Evolutionary conservation across 1,140 invertebrate genomes (phyloP), one percentile per base, ranked within the genome.

Genomic region (Lethrus apterus): DNA sequence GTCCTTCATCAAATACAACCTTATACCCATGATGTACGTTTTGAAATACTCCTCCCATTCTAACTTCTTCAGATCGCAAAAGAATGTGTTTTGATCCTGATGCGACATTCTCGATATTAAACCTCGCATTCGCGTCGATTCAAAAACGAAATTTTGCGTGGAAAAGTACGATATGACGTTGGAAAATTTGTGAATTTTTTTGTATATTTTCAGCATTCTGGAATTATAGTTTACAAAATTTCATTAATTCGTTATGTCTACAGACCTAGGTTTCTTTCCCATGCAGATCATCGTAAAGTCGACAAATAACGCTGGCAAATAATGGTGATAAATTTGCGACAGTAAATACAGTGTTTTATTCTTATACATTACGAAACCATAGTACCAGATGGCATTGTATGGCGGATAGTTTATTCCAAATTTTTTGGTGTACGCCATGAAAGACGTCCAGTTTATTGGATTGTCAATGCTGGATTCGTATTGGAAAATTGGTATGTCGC

Each of bases 171-270:
- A 73, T 11, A 91, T 68, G 0, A 83, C 78, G 2, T 71, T 65
- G 0, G 78, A 70, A 30, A 89, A 84, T 60, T 81, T 82, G 54
- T 85, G 77, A 23, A 93, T 76, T 63, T 84, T 88, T 34, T 74
- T 73, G 58, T 42, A 48, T 5, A 48, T 15, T 17, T 48, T 48
- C 1, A 48, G 2, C 4, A 48, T 23, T 17, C 46, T 46, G n/a
- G 4, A 36, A 46, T 8, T 4, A 8, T 29, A 30, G 21, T 14
- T 17, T 4, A 3, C 17, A 23, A 21, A 8, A 26, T 42, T 13
- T 26, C n/a, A 19, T 13, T n/a, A n/a, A 33, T 13, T 33, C 10
- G 14, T 33, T 15, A 3, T 13, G 14, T 45, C 48, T 54, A 66
- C 71, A 75, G 66, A 81, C 78, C 74, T 76, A 45, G 74, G 75